Evolutionary conservation across 2,888 invertebrate species (phyloP).

Genomic region (Scaeva pyrastri): DNA sequence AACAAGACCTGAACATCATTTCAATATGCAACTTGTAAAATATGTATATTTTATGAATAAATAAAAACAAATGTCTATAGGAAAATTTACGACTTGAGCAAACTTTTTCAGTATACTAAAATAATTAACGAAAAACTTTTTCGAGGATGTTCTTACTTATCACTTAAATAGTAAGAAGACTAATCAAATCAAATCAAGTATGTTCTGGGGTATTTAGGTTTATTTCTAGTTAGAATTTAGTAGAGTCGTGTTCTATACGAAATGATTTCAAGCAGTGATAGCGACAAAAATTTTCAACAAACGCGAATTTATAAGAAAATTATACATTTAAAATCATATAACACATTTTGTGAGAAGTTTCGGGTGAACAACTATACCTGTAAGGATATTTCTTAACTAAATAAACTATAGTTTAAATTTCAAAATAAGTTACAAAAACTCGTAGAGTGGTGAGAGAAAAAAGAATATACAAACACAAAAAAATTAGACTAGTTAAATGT

Average conservation of each 20-base stretch:
- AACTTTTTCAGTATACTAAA: background rate
- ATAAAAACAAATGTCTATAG: too few relatives aligned
- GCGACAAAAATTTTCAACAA: background rate
- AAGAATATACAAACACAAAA: too few relatives aligned
- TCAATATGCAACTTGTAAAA: too few relatives aligned
- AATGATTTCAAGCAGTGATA: background rate
- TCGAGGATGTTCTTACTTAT: background rate
- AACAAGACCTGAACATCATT: background rate
- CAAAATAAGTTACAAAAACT: too few relatives aligned
- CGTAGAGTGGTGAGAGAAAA: too few relatives aligned
- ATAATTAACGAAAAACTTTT: background rate
- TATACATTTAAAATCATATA: background rate
- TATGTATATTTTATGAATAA: too few relatives aligned
- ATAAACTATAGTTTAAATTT: too few relatives aligned
- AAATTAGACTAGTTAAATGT: too few relatives aligned
- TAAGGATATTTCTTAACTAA: background rate
- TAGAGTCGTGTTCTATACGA: background rate
- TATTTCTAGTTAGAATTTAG: constrained; percentile 2
- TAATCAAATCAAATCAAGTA: background rate
- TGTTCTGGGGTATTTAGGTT: background rate
- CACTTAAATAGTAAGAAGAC: background rate
- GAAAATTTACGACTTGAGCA: too few relatives aligned
- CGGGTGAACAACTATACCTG: background rate
- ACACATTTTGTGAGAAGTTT: background rate
- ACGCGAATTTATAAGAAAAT: background rate